Conservation (phyloP, 2,113 vertebrate genomes). For the Platysteira castanea region DNA sequence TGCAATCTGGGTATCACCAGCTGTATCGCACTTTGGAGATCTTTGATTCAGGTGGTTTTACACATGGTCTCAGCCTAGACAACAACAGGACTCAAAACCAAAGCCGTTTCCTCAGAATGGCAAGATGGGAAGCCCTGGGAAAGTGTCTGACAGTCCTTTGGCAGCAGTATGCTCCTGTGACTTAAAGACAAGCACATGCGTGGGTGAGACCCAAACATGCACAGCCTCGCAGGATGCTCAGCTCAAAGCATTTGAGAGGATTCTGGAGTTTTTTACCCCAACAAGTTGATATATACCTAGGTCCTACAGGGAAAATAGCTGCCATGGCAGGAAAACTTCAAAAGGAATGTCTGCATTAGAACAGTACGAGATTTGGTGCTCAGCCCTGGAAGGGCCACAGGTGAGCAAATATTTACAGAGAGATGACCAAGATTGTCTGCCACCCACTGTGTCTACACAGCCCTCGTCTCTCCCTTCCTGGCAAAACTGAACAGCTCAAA, state of each 20-base stretch:
- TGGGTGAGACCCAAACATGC: not conserved
- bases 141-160: not conserved
- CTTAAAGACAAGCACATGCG: not conserved
- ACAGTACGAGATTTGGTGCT: not conserved
- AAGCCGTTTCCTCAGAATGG: not conserved
- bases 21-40: not conserved
- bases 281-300: not conserved
- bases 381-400: not conserved
- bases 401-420: not conserved
- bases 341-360: not conserved
- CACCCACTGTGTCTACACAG: not conserved
- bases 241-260: not conserved
- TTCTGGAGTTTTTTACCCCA: not conserved
- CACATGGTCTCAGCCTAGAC: not conserved
- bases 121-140: not conserved
- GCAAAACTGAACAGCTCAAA: not conserved
- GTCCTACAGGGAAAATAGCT: not conserved
- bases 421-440: not conserved
- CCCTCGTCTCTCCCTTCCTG: not conserved
- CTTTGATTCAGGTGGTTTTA: not conserved
- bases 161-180: not conserved
- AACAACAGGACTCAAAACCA: not conserved
- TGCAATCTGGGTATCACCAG: not conserved
- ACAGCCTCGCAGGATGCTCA: not conserved
- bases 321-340: not conserved